phyloP scores from a whole-genome alignment of 2,888 invertebrate genomes.

The Phorcus lineatus region DNA sequence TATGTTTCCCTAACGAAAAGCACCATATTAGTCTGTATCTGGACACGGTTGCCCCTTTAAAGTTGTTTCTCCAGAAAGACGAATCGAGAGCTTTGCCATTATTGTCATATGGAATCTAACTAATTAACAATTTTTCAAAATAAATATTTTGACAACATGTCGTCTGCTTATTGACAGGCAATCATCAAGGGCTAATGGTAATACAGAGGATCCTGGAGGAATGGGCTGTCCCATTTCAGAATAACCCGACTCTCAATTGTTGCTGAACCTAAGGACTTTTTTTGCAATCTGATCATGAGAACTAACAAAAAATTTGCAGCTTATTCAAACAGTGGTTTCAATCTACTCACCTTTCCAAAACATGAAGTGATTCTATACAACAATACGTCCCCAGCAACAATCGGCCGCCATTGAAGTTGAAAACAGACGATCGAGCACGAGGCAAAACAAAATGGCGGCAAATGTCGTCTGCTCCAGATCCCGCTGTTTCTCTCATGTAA shows the following conservation, averaged over 20 bases:
- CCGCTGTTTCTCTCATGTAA: conserved; percentile 7
- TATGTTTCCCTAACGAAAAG: too few relatives aligned
- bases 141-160: background rate
- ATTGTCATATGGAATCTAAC: too few relatives aligned
- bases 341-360: background rate
- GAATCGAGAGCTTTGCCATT: too few relatives aligned
- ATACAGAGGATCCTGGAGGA: background rate
- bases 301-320: too few relatives aligned
- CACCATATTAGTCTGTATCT: too few relatives aligned
- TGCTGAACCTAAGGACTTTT: too few relatives aligned
- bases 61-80: too few relatives aligned
- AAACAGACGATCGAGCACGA: conserved; percentile 10
- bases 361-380: background rate
- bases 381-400: conserved; percentile 5
- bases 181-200: background rate
- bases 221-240: background rate
- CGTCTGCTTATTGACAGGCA: background rate
- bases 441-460: conserved; percentile 15
- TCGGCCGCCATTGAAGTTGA: conserved; percentile 15
- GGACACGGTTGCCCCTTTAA: too few relatives aligned
- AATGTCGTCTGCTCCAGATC: conserved; percentile 1
- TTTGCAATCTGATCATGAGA: too few relatives aligned
- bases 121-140: too few relatives aligned
- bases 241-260: background rate
- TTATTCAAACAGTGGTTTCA: too few relatives aligned